phyloP scores from a whole-genome alignment of 2,113 vertebrate genomes.

The Asarcornis scutulata region DNA sequence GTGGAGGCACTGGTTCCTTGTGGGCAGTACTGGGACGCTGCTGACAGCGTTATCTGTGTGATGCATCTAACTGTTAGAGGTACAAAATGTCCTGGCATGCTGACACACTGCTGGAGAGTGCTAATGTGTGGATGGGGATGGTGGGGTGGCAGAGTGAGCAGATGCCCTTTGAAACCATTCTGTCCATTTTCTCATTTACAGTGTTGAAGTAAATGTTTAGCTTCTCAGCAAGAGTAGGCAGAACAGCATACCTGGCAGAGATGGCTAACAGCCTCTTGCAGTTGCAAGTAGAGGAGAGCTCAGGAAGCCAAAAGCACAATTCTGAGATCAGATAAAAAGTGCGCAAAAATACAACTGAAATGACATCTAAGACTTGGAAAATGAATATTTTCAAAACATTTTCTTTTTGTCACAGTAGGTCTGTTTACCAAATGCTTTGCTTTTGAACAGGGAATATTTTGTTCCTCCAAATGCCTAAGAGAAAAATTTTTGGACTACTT shows the following conservation, averaged over 20 bases:
- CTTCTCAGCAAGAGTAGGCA: accelerated
- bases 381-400: background rate
- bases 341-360: background rate
- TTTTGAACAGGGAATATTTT: background rate
- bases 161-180: background rate
- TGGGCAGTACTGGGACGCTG: background rate
- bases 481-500: background rate
- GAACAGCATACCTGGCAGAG: background rate
- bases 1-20: background rate
- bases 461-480: background rate
- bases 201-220: accelerated
- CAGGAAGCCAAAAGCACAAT: background rate
- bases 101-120: background rate
- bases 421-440: background rate
- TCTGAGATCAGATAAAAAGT: background rate
- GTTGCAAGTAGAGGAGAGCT: background rate
- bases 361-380: background rate
- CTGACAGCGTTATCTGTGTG: background rate
- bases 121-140: background rate
- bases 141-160: background rate
- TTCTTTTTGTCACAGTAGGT: background rate
- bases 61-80: background rate
- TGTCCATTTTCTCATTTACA: background rate
- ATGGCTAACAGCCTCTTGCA: background rate
- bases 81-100: background rate